Evolutionary conservation across 2,113 vertebrate species (phyloP).

Genomic region (Alouatta palliata): DNA sequence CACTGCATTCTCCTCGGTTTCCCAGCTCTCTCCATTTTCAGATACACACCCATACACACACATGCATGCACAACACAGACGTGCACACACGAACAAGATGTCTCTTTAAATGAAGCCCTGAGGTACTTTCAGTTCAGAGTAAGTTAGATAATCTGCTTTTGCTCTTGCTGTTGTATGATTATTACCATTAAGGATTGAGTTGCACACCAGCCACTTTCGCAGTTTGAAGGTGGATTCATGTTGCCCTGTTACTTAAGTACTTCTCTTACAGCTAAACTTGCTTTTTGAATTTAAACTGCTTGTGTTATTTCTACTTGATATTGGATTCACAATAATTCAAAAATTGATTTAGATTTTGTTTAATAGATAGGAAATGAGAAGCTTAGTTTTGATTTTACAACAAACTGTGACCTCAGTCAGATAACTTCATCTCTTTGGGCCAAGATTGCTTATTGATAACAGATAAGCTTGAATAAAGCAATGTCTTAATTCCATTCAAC

Average conservation of each 20-base stretch:
- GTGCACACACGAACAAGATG: neutral
- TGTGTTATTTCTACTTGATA: neutral
- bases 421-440: neutral
- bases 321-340: neutral
- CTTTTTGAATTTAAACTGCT: neutral
- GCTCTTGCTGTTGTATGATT: neutral
- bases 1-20: neutral
- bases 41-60: neutral
- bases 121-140: neutral
- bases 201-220: neutral
- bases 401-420: neutral
- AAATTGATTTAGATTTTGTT: neutral
- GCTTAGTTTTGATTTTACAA: neutral
- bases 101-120: neutral
- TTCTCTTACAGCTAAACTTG: slow-evolving; percentile 6
- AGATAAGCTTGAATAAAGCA: neutral
- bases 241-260: neutral
- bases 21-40: neutral
- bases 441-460: neutral
- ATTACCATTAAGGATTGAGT: neutral
- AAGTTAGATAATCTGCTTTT: neutral
- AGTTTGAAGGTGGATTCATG: neutral
- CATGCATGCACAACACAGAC: too few relatives aligned
- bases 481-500: neutral
- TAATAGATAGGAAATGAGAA: neutral